Conservation (phyloP, 2,888 invertebrate genomes). For the Eupsilia transversa region DNA sequence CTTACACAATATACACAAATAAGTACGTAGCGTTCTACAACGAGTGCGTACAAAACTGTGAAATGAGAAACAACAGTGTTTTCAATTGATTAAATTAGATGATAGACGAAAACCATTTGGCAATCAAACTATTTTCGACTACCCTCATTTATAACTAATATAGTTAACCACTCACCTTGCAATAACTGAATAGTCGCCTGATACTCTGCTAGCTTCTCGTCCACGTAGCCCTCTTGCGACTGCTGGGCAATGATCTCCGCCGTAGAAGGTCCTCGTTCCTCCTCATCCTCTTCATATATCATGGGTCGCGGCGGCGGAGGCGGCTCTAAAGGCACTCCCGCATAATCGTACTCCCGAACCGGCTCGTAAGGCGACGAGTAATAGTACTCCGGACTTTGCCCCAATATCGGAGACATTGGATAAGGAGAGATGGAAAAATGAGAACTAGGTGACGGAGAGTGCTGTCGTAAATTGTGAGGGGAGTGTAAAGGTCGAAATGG, state of each 20-base stretch:
- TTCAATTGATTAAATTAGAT: neutral
- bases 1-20: neutral
- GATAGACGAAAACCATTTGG: neutral
- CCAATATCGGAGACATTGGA: constrained; percentile 90
- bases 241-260: constrained; percentile 98
- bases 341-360: constrained; percentile 92
- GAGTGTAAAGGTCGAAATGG: constrained; percentile 88
- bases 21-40: neutral
- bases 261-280: constrained; percentile 95
- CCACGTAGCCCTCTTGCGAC: constrained; percentile 98
- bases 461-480: constrained; percentile 85
- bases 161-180: constrained; percentile 92
- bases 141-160: neutral
- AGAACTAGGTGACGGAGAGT: constrained; percentile 87
- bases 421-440: constrained; percentile 89
- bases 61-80: neutral
- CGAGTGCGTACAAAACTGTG: neutral
- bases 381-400: constrained; percentile 91
- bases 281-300: constrained; percentile 92
- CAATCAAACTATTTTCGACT: neutral
- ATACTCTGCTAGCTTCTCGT: constrained; percentile 98
- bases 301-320: constrained; percentile 93
- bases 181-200: constrained; percentile 97
- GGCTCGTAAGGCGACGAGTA: constrained; percentile 91
- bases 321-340: constrained; percentile 94